Conservation (phyloP, 2,113 vertebrate genomes). For the Dascyllus trimaculatus region DNA sequence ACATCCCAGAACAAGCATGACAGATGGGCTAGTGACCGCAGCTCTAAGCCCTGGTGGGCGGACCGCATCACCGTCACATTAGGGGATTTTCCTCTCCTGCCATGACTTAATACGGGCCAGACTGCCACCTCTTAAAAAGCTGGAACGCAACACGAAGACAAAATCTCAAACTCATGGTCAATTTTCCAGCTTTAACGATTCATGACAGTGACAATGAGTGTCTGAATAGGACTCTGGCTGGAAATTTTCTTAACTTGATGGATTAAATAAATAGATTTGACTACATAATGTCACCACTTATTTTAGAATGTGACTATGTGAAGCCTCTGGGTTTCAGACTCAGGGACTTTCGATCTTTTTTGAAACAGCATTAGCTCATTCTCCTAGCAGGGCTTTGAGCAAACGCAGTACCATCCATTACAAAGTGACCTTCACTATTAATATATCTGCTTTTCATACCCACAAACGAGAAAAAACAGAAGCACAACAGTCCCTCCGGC, state of each 20-base stretch:
- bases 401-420: slow-evolving; percentile 34
- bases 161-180: background rate
- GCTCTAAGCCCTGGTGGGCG: slow-evolving; percentile 71
- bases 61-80: slow-evolving; percentile 70
- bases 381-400: slow-evolving; percentile 30
- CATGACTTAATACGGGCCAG: slow-evolving; percentile 43
- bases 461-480: background rate
- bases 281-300: background rate
- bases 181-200: slow-evolving; percentile 2
- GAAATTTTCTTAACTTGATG: slow-evolving; percentile 18
- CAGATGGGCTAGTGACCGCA: slow-evolving; percentile 69
- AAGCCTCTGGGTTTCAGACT: slow-evolving; percentile 9
- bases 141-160: slow-evolving; percentile 20
- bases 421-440: slow-evolving; percentile 44
- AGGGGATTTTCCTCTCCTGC: slow-evolving; percentile 74
- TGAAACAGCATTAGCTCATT: slow-evolving; percentile 38
- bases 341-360: slow-evolving; percentile 11
- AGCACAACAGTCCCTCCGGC: background rate
- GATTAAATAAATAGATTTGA: too few relatives aligned
- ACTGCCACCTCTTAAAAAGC: slow-evolving; percentile 28
- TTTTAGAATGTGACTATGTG: background rate
- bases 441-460: slow-evolving; percentile 35
- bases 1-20: slow-evolving; percentile 45
- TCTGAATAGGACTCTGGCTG: background rate
- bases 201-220: background rate